Conservation (phyloP, 1,140 invertebrate species). For the Phthorimaea operculella region DNA sequence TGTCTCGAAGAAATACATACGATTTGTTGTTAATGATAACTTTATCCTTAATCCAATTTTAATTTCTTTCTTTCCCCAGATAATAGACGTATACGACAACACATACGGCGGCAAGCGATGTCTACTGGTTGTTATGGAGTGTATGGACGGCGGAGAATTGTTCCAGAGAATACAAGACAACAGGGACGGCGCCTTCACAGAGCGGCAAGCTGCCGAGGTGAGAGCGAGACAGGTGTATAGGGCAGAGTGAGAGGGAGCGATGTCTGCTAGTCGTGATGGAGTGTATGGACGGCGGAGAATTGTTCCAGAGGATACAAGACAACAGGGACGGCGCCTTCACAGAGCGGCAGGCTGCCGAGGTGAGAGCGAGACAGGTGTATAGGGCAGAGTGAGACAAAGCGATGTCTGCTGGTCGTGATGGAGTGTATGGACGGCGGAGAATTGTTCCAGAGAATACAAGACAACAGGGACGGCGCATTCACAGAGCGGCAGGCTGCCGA, state of each 20-base stretch:
- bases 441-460: slow-evolving; percentile 96
- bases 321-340: slow-evolving; percentile 93
- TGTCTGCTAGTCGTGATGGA: slow-evolving; percentile 98
- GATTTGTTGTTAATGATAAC: too few species aligned
- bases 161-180: slow-evolving; percentile 97
- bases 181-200: slow-evolving; percentile 93
- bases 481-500: slow-evolving; percentile 81
- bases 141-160: slow-evolving; percentile 97
- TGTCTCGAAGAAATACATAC: too few species aligned
- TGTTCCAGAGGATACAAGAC: slow-evolving; percentile 97
- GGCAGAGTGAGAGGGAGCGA: too few species aligned
- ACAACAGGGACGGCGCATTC: slow-evolving; percentile 91
- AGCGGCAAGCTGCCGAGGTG: slow-evolving; percentile 79
- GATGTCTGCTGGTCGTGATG: slow-evolving; percentile 96
- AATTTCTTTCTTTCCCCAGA: slow-evolving; percentile 54
- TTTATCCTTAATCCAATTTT: too few species aligned
- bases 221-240: slow-evolving; percentile 13
- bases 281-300: slow-evolving; percentile 97
- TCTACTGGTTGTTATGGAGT: slow-evolving; percentile 97
- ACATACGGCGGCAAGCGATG: slow-evolving; percentile 90
- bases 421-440: slow-evolving; percentile 99
- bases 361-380: slow-evolving; percentile 56
- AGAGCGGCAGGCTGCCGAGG: slow-evolving; percentile 79
- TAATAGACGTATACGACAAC: slow-evolving; percentile 97
- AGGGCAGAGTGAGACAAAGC: too few species aligned